Conservation (phyloP, 2,888 invertebrate genomes). For the Rhagium mordax region DNA sequence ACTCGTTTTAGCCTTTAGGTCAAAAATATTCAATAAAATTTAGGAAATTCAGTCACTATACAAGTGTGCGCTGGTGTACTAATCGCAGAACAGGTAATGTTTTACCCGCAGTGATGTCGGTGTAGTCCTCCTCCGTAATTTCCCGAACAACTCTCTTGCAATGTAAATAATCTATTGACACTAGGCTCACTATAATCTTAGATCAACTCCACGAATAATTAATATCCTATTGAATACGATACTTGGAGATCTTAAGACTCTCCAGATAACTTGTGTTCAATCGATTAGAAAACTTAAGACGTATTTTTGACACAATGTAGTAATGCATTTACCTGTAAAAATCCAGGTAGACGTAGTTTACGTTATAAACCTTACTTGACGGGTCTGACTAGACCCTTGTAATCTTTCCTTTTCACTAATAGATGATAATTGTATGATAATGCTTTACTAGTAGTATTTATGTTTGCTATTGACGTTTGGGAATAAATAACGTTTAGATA, state of each 20-base stretch:
- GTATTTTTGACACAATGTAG: neutral
- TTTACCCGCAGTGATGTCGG: too few species aligned
- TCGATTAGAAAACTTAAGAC: neutral
- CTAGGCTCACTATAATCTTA: neutral
- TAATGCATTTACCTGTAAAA: neutral
- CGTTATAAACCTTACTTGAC: neutral
- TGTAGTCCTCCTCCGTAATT: neutral
- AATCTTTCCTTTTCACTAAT: neutral
- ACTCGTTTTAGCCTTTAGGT: too few species aligned
- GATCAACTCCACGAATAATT: neutral
- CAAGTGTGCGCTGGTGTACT: too few species aligned
- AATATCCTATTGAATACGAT: neutral
- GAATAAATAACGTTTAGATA: slow-evolving; percentile 4
- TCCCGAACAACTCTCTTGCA: neutral
- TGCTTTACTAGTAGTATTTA: slow-evolving; percentile 3
- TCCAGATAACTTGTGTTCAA: neutral
- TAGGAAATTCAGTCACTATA: too few species aligned
- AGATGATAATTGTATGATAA: neutral
- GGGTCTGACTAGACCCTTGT: neutral
- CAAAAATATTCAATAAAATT: too few species aligned
- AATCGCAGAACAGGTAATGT: too few species aligned
- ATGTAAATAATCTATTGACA: neutral
- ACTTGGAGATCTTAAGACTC: neutral
- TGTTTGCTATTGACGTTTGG: neutral
- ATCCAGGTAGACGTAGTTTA: neutral